Conservation (phyloP, 2,888 invertebrate genomes). For the Sarcophaga caerulescens region DNA sequence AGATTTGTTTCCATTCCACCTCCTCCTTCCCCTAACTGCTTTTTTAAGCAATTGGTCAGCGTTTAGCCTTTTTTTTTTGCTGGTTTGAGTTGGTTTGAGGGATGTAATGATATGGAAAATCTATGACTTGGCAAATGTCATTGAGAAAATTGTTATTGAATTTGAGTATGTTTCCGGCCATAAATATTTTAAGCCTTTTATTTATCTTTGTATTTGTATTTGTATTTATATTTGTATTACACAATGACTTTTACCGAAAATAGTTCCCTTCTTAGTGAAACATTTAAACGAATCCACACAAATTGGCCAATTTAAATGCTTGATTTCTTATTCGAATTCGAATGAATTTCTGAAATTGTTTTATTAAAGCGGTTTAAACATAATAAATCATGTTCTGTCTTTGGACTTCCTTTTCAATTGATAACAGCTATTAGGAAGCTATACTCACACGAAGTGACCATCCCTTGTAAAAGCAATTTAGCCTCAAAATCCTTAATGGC, state of each 20-base stretch:
- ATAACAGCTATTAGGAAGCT: no score
- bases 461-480: no score
- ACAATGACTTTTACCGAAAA: background rate
- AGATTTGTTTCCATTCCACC: conserved; percentile 31
- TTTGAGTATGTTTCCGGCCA: conserved; percentile 31
- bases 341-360: conserved; percentile 25
- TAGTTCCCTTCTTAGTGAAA: background rate
- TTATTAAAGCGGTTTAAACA: conserved; percentile 40
- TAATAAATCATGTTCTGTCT: conserved; percentile 46
- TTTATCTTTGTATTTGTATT: conserved; percentile 52
- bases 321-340: conserved; percentile 22
- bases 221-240: background rate
- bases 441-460: no score
- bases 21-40: background rate
- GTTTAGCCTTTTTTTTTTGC: conserved; percentile 1
- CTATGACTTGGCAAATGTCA: conserved; percentile 28
- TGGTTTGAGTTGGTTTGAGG: background rate
- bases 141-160: conserved; percentile 40
- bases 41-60: conserved; percentile 50
- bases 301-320: conserved; percentile 51
- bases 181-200: conserved; percentile 65
- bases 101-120: background rate
- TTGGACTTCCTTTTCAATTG: no score
- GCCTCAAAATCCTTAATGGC: no score
- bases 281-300: conserved; percentile 30